These are phyloP conservation scores for Dorcus parallelipipedus DNA, from an alignment of 2,888 invertebrate genomes.

Conservation along the genomic window DNA sequence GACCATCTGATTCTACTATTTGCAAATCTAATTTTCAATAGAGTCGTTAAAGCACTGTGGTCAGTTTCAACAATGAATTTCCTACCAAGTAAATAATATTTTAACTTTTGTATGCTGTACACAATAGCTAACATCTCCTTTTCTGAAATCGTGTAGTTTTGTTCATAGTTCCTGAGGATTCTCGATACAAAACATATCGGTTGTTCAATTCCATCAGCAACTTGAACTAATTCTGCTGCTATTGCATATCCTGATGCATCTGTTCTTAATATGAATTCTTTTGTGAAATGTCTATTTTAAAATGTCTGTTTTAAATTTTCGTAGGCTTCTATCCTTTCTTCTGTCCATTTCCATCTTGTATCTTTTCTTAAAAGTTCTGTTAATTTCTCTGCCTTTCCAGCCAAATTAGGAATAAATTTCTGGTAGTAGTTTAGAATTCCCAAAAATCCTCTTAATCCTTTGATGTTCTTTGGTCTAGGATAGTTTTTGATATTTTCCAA, in stretches of 20 bases:
- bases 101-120: neutral
- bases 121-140: slow-evolving; percentile 3
- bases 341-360: neutral
- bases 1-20: neutral
- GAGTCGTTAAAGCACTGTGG: neutral
- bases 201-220: neutral
- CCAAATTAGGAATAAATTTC: neutral
- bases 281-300: neutral
- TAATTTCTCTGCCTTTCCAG: neutral
- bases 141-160: neutral
- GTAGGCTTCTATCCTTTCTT: neutral
- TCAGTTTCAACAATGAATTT: neutral
- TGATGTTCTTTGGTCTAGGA: neutral
- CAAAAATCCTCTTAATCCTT: neutral
- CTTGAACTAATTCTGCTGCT: neutral
- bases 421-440: slow-evolving; percentile 4
- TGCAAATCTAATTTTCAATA: neutral
- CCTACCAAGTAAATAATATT: neutral
- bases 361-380: neutral
- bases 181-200: slow-evolving; percentile 4
- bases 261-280: neutral
- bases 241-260: neutral
- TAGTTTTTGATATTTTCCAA: neutral
- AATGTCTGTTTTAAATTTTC: neutral
- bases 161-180: neutral